Percentiles rank a stretch among this genome's conserved stretches.
phyloP scores from a whole-genome alignment of 2,888 invertebrate genomes.

The Aphodius granarius region DNA sequence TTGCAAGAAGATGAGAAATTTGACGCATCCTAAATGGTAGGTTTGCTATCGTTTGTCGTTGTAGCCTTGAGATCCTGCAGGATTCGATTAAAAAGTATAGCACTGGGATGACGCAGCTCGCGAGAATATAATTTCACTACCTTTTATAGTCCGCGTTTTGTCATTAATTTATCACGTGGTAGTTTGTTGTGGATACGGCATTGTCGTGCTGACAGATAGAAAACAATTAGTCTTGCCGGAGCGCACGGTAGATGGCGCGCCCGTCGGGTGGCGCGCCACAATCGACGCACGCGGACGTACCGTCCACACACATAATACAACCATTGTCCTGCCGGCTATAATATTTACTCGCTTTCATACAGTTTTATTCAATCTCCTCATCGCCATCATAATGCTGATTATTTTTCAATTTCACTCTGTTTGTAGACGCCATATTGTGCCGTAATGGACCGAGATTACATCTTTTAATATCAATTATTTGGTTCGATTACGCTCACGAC shows the following conservation, averaged over 20 bases:
- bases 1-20: no score
- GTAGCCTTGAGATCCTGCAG: conserved; percentile 14
- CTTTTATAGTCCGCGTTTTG: conserved; percentile 47
- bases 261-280: conserved; percentile 21
- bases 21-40: no score
- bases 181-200: conserved; percentile 45
- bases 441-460: conserved; percentile 16
- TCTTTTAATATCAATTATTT: conserved; percentile 21
- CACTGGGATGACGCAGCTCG: conserved; percentile 44
- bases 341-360: conserved; percentile 26
- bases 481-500: conserved; percentile 3
- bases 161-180: conserved; percentile 48
- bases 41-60: no score
- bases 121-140: conserved; percentile 45
- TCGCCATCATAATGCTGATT: conserved; percentile 7
- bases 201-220: conserved; percentile 46
- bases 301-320: conserved; percentile 24
- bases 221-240: conserved; percentile 44
- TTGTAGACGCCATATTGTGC: conserved; percentile 18
- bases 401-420: conserved; percentile 17
- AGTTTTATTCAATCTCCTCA: conserved; percentile 19
- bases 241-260: conserved; percentile 20
- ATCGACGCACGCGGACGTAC: conserved; percentile 30
- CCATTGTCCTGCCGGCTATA: conserved; percentile 15
- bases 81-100: conserved; percentile 45